These are phyloP conservation scores for Harpagus bidentatus DNA, from an alignment of 2,113 vertebrate genomes.

Conservation along the genomic window DNA sequence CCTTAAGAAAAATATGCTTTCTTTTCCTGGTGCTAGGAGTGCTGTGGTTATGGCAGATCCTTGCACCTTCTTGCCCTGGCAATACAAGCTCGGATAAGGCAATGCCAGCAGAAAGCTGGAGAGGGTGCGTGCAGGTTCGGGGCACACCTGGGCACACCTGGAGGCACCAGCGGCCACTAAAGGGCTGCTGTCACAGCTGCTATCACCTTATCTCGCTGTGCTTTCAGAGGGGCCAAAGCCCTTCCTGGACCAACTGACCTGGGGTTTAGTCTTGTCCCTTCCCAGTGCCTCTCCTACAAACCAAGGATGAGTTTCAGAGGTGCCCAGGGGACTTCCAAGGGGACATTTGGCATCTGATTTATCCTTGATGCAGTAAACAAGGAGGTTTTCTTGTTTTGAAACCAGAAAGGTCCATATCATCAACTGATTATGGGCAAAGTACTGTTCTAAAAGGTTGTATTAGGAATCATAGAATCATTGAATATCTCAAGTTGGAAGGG, in stretches of 20 bases:
- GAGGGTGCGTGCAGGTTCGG: neutral
- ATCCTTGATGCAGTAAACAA: rapidly evolving
- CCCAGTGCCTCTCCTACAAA: neutral
- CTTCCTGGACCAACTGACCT: neutral
- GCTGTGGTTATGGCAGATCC: neutral
- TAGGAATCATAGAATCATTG: neutral
- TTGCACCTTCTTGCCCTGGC: neutral
- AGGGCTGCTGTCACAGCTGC: neutral
- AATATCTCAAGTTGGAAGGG: neutral
- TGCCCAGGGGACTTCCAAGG: neutral
- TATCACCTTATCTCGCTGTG: neutral
- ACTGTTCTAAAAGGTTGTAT: neutral
- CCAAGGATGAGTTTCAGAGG: neutral
- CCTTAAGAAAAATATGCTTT: neutral
- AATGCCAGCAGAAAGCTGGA: neutral
- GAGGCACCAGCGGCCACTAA: neutral
- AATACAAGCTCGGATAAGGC: too few species aligned
- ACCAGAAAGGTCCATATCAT: neutral
- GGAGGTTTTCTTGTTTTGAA: neutral
- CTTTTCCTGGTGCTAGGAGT: neutral
- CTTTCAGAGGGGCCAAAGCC: neutral
- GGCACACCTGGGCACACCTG: neutral
- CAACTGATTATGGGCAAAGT: neutral
- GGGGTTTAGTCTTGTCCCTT: neutral
- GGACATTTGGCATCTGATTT: neutral